phyloP scores from a whole-genome alignment of 2,888 invertebrate genomes.

The Dendrolimus pini region DNA sequence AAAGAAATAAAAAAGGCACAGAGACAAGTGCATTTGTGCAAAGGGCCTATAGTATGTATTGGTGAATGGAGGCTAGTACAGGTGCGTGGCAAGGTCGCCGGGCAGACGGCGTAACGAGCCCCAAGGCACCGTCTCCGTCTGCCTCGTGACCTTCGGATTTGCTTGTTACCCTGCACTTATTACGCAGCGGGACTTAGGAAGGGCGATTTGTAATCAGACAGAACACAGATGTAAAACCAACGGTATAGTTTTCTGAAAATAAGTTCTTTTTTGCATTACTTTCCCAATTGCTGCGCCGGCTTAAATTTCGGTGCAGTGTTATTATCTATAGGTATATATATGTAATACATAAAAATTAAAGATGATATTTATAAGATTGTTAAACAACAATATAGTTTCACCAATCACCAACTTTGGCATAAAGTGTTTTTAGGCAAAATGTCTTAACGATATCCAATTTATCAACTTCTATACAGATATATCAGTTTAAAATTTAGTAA shows the following conservation, averaged over 20 bases:
- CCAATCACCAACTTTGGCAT: no score
- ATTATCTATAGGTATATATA: no score
- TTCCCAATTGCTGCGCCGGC: no score
- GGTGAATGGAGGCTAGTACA: not conserved
- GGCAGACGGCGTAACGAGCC: conserved; percentile 16
- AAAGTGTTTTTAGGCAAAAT: no score
- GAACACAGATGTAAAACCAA: not conserved
- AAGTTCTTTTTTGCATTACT: not conserved
- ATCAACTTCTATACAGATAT: no score
- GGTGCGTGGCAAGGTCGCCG: conserved; percentile 18
- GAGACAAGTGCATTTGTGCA: not conserved
- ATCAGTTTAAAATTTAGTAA: no score
- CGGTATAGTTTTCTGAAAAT: not conserved
- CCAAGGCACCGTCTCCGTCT: conserved; percentile 20
- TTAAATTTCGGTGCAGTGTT: no score
- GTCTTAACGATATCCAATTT: no score
- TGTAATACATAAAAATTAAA: no score
- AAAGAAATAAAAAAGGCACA: not conserved
- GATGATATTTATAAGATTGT: no score
- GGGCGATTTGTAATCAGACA: conserved; percentile 1
- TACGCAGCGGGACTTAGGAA: conserved; percentile 15
- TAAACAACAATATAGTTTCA: no score
- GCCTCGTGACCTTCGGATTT: conserved; percentile 35
- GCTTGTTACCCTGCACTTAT: conserved; percentile 28
- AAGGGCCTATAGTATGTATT: not conserved